These are phyloP conservation scores for Epinephelus malabaricus DNA, from an alignment of 2,797 vertebrate genomes.

Conservation along the genomic window DNA sequence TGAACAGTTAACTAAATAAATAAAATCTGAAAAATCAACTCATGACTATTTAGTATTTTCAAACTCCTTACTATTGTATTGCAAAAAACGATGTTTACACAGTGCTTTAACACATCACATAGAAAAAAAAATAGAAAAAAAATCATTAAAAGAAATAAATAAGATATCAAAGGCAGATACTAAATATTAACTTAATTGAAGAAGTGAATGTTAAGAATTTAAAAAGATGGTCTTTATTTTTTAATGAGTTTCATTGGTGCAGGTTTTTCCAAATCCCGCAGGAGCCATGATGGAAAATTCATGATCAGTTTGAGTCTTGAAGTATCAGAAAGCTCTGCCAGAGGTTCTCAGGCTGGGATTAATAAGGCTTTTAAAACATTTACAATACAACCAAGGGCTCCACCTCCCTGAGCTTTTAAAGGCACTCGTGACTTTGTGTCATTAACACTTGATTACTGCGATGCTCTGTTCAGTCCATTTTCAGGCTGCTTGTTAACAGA, in stretches of 20 bases:
- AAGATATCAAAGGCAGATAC: background rate
- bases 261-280: background rate
- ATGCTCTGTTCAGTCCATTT: conserved; percentile 17
- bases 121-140: background rate
- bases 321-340: conserved; percentile 4
- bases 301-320: background rate
- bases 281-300: background rate
- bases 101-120: background rate
- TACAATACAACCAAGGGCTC: conserved; percentile 6
- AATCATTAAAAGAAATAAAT: background rate
- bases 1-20: background rate
- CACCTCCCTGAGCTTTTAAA: conserved; percentile 32
- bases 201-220: background rate
- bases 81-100: background rate
- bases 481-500: conserved; percentile 32
- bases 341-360: conserved; percentile 15
- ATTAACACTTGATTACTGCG: conserved; percentile 34
- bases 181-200: background rate
- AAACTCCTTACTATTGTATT: background rate
- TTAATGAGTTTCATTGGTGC: background rate
- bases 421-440: conserved; percentile 19
- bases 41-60: background rate
- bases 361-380: conserved; percentile 40
- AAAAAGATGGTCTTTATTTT: background rate
- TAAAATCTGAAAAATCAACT: background rate